phyloP scores from a whole-genome alignment of 2,888 invertebrate species.

The Pecten maximus region DNA sequence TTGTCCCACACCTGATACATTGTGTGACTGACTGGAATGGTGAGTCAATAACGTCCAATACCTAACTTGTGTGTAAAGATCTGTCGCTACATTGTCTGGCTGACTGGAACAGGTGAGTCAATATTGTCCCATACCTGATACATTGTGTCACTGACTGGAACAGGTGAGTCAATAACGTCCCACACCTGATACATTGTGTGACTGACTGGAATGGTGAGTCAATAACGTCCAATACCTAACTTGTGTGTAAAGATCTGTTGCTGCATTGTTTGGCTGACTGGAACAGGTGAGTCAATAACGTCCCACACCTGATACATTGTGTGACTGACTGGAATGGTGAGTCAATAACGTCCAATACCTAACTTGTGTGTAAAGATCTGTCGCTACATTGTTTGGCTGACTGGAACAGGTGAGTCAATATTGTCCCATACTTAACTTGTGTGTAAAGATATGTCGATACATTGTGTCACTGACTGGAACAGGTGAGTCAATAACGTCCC shows the following conservation, averaged over 20 bases:
- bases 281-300: no score
- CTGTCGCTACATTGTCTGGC: slow-evolving; percentile 72
- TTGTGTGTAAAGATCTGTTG: no score
- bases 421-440: no score
- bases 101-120: no score
- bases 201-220: not conserved
- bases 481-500: not conserved
- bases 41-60: no score
- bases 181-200: not conserved
- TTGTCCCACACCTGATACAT: not conserved
- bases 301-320: no score
- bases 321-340: slow-evolving; percentile 75
- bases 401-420: no score
- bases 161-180: no score
- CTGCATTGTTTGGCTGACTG: no score
- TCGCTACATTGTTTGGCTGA: slow-evolving; percentile 73
- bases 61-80: slow-evolving; percentile 49
- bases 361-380: slow-evolving; percentile 49
- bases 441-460: not conserved
- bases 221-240: no score
- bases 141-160: slow-evolving; percentile 59
- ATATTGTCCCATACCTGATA: no score
- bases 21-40: slow-evolving; percentile 65
- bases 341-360: no score
- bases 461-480: not conserved